Base-by-base conservation (phyloP, 1,140 invertebrate genomes). In the Bombus affinis region DNA sequence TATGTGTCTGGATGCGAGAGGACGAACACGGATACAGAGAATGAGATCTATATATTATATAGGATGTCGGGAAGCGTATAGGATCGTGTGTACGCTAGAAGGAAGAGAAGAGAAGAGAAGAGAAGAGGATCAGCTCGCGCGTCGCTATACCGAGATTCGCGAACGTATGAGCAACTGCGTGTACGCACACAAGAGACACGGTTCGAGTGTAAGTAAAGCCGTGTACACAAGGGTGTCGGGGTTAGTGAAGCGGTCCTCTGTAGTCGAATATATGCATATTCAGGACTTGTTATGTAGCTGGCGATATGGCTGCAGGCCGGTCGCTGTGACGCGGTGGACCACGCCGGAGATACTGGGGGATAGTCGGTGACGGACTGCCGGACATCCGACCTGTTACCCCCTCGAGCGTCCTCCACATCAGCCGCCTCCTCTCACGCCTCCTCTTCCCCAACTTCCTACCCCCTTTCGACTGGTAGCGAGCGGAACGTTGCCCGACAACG, bases 351-450 rank as follows among this genome's bases (percentile, higher is more conserved):
- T 94, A 94, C 90, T 89, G 88, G 86, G 83, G 91, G 92, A 93
- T 92, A 93, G 88, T 87, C 86, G 89, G 92, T 95, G 94, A 95
- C 94, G 94, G 92, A 95, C 94, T 94, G 93, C 94, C 94, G 95
- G 94, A 95, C 92, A 90, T 95, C 94, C 95, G 94, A 95, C 92
- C 93, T 93, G 94, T 94, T 95, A 95, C 92, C 93, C 88, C 92
- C 86, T 82, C 89, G 59, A 73, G 73, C 75, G 37, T 83, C 76
- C 62, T 80, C 85, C 78, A 28, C 83, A 75, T 78, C 86, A 77
- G 65, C 74, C 72, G 35, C 80, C 86, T 86, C 47, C 47, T 42
- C 62, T 25, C 32, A 57, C 65, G 35, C 73, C 81, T 65, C 47
- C 47, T 37, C 62, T 25, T 28, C 81, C 65, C 39, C 73, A 71